Evolutionary conservation across 2,888 invertebrate genomes (phyloP), one percentile per base, ranked within the genome.

Genomic region (Hyalella azteca): DNA sequence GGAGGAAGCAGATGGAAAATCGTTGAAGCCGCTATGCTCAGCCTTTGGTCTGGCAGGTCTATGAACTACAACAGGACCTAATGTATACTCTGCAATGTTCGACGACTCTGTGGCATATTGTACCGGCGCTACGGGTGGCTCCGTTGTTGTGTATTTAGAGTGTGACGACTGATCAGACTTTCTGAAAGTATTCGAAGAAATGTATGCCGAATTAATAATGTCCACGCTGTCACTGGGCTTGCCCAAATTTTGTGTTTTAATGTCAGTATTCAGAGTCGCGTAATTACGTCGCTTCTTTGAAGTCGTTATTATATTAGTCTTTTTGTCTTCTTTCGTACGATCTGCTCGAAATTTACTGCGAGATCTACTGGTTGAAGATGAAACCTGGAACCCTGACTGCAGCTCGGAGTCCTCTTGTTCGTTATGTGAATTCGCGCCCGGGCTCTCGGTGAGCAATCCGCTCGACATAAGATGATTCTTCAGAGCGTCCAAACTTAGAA

Each of bases 401-500:
- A 66, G 19, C 5, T 19, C 4, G 29, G 36, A 9, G 45, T 45
- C 15, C 15, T 45, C 15, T 9, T 45, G 9, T 45, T 45, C 45
- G 9, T 9, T 45, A 11, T 45, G 45, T 11, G 45, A 11, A 11
- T 45, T 45, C 11, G 15, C 9, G 45, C 9, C 45, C 45, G 11
- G 9, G 45, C 15, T 45, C 15, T 45, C 40, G 4, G 75, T 36
- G 2, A 75, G 41, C 45, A 75, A 39, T 22, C 75, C 75, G 29
- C 75, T 75, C 1, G 40, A n/a, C 9, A 41, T 22, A 7, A 75
- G 22, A 22, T 75, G 45, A 1, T 22, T 29, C 40, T 75, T 75
- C 19, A 75, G 75, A 13, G 75, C 45, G n/a, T 75, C 75, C n/a
- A 75, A 45, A 45, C n/a, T 45, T n/a, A 75, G 29, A 13, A 45